Conservation (phyloP, 2,113 vertebrate genomes). For the Hirundichthys speculiger region DNA sequence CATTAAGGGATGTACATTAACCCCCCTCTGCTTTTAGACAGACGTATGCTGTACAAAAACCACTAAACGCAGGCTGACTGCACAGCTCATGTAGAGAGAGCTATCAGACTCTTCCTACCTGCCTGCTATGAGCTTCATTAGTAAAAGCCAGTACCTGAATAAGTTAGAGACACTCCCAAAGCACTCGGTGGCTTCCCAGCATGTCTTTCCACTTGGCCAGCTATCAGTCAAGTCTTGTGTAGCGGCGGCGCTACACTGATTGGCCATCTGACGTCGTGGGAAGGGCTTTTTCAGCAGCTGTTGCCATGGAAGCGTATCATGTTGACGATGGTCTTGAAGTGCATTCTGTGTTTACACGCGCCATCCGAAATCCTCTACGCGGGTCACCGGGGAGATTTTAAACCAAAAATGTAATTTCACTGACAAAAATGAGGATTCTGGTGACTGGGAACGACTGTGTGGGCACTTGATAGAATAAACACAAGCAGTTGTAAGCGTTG, state of each 20-base stretch:
- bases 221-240: slow-evolving; percentile 37
- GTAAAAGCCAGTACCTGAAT: background rate
- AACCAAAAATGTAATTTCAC: background rate
- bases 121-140: background rate
- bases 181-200: slow-evolving; percentile 3
- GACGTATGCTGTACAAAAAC: background rate
- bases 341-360: slow-evolving; percentile 20
- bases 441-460: too few species aligned
- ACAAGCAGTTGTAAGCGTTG: too few species aligned
- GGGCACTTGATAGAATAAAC: too few species aligned
- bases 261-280: slow-evolving; percentile 36
- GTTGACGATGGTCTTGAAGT: slow-evolving; percentile 46
- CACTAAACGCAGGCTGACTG: background rate
- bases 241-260: slow-evolving; percentile 37
- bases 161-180: background rate
- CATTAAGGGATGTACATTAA: background rate
- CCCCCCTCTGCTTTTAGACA: background rate
- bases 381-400: slow-evolving; percentile 10
- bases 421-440: too few species aligned
- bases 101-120: slow-evolving; percentile 24
- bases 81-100: background rate
- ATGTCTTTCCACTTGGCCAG: slow-evolving; percentile 18
- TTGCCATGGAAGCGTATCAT: slow-evolving; percentile 60
- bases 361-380: slow-evolving; percentile 35
- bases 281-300: slow-evolving; percentile 53